These are phyloP conservation scores for Prosapia bicincta DNA, from an alignment of 2,888 invertebrate species.

Conservation along the genomic window DNA sequence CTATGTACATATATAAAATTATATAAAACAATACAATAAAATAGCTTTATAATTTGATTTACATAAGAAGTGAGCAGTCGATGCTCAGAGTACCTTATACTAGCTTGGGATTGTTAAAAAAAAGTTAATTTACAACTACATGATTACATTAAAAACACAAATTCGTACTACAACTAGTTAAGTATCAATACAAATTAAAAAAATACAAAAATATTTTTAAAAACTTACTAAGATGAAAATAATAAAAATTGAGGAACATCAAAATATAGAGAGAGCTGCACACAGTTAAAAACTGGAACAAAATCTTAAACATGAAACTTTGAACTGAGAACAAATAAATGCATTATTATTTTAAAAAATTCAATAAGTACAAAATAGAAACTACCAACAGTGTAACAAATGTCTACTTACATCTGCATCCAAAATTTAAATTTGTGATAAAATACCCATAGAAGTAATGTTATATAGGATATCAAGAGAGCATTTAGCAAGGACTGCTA, in stretches of 20 bases:
- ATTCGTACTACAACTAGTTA: neutral
- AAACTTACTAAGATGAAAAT: neutral
- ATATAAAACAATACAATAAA: neutral
- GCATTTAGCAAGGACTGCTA: too few relatives aligned
- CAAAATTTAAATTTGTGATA: too few relatives aligned
- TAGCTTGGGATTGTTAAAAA: neutral
- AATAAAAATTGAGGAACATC: neutral
- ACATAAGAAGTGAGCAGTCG: neutral
- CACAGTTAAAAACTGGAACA: neutral
- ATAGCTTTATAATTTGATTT: neutral
- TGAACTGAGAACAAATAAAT: neutral
- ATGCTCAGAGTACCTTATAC: neutral
- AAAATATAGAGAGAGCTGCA: slow-evolving; percentile 2
- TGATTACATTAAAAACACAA: neutral
- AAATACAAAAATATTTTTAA: neutral
- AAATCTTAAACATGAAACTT: neutral
- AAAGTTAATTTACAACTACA: neutral
- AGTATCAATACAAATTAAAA: neutral
- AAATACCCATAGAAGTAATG: too few relatives aligned
- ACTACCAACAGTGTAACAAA: too few relatives aligned
- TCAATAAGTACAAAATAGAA: neutral
- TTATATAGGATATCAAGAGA: too few relatives aligned
- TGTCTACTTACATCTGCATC: too few relatives aligned
- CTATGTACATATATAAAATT: slow-evolving; percentile 2
- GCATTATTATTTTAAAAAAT: neutral